phyloP scores from a whole-genome alignment of 2,888 invertebrate species.

The Eupithecia centaureata region DNA sequence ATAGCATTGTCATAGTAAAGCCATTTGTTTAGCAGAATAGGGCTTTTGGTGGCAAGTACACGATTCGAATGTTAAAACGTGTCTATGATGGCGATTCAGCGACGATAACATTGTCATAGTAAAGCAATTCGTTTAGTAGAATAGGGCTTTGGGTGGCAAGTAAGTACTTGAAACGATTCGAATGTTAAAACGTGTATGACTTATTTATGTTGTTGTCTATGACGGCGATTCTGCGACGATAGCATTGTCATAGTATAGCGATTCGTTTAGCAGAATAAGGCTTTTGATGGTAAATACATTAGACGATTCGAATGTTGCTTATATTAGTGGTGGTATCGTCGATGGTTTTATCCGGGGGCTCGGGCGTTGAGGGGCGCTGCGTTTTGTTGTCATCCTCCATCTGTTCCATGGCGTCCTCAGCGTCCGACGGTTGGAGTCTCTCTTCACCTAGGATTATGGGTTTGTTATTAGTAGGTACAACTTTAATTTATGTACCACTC shows the following conservation, averaged over 20 bases:
- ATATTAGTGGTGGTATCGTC: conserved; percentile 50
- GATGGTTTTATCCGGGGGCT: conserved; percentile 68
- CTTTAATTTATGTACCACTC: not conserved
- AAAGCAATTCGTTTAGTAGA: not conserved
- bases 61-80: not conserved
- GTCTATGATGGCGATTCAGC: not conserved
- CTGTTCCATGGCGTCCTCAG: conserved; percentile 51
- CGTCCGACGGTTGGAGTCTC: conserved; percentile 48
- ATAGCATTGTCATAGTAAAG: not conserved
- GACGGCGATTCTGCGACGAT: not conserved
- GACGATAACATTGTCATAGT: not conserved
- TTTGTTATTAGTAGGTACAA: not conserved
- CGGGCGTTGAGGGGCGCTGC: conserved; percentile 49
- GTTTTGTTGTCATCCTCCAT: conserved; percentile 50
- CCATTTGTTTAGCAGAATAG: no score
- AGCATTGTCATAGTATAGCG: not conserved
- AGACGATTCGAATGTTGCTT: conserved; percentile 46
- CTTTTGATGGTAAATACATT: conserved; percentile 16
- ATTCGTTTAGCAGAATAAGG: not conserved
- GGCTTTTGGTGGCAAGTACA: no score
- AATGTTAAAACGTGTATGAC: not conserved
- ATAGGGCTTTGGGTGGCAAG: no score
- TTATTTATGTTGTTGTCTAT: no score
- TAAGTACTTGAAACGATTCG: no score
- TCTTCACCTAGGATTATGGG: conserved; percentile 35